Evolutionary conservation across 2,113 vertebrate genomes (phyloP).

Genomic region (Addax nasomaculatus): DNA sequence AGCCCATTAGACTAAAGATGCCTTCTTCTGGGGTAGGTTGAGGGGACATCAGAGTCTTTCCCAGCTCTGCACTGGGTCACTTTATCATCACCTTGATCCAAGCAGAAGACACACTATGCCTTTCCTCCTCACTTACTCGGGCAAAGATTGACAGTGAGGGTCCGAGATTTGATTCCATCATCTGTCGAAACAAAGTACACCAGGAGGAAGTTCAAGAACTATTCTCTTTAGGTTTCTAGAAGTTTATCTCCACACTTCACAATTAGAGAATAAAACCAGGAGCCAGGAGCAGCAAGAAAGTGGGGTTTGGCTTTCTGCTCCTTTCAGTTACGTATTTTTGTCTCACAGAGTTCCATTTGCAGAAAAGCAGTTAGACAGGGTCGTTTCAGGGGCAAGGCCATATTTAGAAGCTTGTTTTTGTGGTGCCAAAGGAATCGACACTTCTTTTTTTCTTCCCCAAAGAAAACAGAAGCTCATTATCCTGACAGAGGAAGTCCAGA

Average conservation of each 20-base stretch:
- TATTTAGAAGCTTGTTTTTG: neutral
- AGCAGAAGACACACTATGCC: neutral
- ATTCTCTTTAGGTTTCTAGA: neutral
- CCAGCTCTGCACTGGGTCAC: fast-evolving
- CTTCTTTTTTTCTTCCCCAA: slow-evolving; percentile 44
- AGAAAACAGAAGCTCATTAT: slow-evolving; percentile 76
- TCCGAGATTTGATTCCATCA: too few relatives aligned
- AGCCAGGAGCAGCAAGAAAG: neutral
- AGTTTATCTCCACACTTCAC: neutral
- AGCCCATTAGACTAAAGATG: too few relatives aligned
- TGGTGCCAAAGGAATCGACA: slow-evolving; percentile 40
- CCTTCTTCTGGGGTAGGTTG: neutral
- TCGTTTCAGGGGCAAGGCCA: neutral
- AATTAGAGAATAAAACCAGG: neutral
- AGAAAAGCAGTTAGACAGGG: neutral
- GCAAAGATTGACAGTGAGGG: neutral
- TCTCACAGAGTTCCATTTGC: neutral
- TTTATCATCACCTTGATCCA: neutral
- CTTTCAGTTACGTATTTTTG: neutral
- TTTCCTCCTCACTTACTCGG: neutral
- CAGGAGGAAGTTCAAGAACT: neutral
- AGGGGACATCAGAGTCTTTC: neutral
- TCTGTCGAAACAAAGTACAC: neutral
- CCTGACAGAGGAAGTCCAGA: slow-evolving; percentile 42
- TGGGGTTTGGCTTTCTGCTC: neutral